Base-by-base conservation (phyloP, 2,888 invertebrate genomes). In the Trissolcus japonicus region DNA sequence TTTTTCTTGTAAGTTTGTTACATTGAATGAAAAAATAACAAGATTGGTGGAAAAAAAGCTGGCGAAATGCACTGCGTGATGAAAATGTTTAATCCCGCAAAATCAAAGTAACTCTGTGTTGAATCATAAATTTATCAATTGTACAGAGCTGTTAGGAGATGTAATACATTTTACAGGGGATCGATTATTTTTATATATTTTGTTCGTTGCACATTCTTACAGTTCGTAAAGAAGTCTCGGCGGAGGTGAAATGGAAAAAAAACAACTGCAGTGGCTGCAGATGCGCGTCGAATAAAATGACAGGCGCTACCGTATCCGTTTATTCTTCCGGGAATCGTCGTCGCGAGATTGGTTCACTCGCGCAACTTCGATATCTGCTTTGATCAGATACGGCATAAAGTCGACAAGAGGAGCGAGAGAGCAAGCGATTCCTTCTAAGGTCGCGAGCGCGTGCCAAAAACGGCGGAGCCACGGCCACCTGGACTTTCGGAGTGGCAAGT, bases 361-460 rank as follows among this genome's bases (percentile, higher is more conserved):
- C 76, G 62, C 54, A 62, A 73, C 63, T 65, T 53, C 78, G 59
- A 78, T 69, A 74, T 78, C 74, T 48, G 54, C 69, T 69, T 78
- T 73, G 69, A 78, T 73, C 73, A 35, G 66, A 78, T 73, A 74
- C 78, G 65, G 69, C 69, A 73, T 73, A 73, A 68, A 77, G 60
- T 62, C 59, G 60, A 57, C 61, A 61, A 62, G 66, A 35, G 59
- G 40, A 60, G 60, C 41, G 50, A 63, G 66, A 69, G 72, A 72
- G 72, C 62, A 65, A 60, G 76, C 74, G 82, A 83, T 80, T 82
- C 86, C 85, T 84, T 85, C 83, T 86, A 85, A 84, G 86, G 85
- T 80, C 75, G 79, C 69, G 76, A 76, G 78, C 81, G 81, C 82
- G 82, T 82, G 82, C 85, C 86, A 86, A 86, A 86, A 86, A 85